Conservation (phyloP, 2,113 vertebrate genomes). For the Archocentrus centrarchus region DNA sequence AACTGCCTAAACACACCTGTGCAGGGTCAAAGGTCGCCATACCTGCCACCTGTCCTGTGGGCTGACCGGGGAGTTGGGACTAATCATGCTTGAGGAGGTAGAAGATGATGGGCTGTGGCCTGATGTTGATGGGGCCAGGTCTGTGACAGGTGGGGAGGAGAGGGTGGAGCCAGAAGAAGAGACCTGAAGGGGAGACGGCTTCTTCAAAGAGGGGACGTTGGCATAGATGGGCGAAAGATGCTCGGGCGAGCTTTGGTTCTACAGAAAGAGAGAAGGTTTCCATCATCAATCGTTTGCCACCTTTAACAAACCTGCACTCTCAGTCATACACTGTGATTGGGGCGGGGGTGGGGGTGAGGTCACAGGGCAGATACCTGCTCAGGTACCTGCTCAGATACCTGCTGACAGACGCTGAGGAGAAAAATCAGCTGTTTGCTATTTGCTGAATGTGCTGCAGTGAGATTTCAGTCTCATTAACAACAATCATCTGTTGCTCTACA, state of each 20-base stretch:
- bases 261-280: neutral
- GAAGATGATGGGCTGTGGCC: neutral
- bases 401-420: neutral
- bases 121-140: neutral
- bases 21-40: neutral
- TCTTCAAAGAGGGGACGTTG: slow-evolving; percentile 83
- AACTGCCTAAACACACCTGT: neutral
- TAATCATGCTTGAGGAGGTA: slow-evolving; percentile 23
- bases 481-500: slow-evolving; percentile 5
- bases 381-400: neutral
- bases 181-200: slow-evolving; percentile 1
- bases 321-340: no score
- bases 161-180: neutral
- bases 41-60: slow-evolving; percentile 82
- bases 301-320: neutral
- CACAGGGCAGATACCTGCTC: no score
- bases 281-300: neutral
- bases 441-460: neutral
- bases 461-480: neutral
- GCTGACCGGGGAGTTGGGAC: slow-evolving; percentile 40
- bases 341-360: no score
- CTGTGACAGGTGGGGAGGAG: neutral
- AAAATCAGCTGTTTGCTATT: no score
- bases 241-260: slow-evolving; percentile 17
- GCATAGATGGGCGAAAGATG: slow-evolving; percentile 78